These are phyloP conservation scores for Scleropages formosus DNA, from an alignment of 2,797 vertebrate species.

Conservation along the genomic window DNA sequence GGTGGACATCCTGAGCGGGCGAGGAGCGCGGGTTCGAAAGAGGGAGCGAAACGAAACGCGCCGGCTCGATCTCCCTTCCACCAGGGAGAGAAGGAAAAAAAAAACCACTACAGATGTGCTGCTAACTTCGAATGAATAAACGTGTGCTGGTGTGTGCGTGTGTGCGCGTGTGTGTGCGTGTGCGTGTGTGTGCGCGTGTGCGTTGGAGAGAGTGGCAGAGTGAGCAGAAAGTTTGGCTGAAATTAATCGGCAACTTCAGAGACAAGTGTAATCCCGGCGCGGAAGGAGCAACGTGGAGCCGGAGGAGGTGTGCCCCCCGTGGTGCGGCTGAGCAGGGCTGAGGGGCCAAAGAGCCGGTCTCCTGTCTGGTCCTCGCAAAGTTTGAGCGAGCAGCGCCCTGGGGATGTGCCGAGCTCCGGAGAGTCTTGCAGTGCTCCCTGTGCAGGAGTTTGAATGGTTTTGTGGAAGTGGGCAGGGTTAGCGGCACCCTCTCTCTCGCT, in stretches of 20 bases:
- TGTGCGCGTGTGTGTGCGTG: too few species aligned
- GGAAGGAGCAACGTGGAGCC: background rate
- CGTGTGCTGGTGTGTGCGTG: too few species aligned
- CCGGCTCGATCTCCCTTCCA: background rate
- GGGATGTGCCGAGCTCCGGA: constrained; percentile 46
- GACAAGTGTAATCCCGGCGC: constrained; percentile 34
- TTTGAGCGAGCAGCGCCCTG: constrained; percentile 39
- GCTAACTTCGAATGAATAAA: background rate
- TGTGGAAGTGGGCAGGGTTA: constrained; percentile 68
- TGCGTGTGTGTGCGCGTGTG: constrained; percentile 5
- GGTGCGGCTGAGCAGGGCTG: constrained; percentile 5
- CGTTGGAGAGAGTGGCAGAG: background rate
- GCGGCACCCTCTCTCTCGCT: constrained; percentile 51
- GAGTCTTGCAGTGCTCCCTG: constrained; percentile 46
- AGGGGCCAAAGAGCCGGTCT: constrained; percentile 9
- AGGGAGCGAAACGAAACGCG: constrained; percentile 11
- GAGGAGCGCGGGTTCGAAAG: background rate
- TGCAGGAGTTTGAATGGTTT: constrained; percentile 57
- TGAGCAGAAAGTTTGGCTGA: constrained; percentile 8
- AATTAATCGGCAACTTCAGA: constrained; percentile 15
- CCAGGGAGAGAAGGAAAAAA: background rate
- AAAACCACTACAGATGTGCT: background rate
- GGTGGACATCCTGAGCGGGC: constrained; percentile 75
- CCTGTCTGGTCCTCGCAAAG: constrained; percentile 20
- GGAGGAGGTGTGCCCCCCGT: constrained; percentile 11